Conservation (phyloP, 1,140 invertebrate genomes). For the Tetramorium simillimum region DNA sequence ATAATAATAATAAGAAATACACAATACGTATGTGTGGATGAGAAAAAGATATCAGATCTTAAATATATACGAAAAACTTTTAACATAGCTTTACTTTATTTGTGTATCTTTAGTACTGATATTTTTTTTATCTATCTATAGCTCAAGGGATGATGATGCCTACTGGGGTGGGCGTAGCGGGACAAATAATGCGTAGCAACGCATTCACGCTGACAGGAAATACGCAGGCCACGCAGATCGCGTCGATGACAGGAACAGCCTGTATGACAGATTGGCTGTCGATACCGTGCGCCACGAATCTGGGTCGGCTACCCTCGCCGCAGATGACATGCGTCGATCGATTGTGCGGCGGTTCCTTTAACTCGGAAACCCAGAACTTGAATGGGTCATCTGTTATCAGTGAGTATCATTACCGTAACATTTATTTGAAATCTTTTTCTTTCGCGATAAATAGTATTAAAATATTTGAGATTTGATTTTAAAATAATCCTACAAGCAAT, state of each 20-base stretch:
- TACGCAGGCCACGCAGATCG: constrained; percentile 88
- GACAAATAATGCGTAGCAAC: constrained; percentile 80
- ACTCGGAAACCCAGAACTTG: constrained; percentile 87
- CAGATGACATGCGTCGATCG: constrained; percentile 88
- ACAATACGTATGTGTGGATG: too few species aligned
- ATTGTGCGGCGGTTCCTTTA: constrained; percentile 90
- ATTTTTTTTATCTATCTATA: not conserved
- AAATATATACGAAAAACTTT: too few species aligned
- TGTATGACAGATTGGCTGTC: constrained; percentile 92
- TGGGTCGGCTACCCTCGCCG: constrained; percentile 86
- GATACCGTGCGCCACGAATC: constrained; percentile 91
- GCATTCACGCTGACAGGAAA: constrained; percentile 92
- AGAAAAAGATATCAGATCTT: too few species aligned
- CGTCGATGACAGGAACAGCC: constrained; percentile 87
- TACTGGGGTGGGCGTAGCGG: not conserved
- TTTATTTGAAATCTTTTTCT: too few species aligned
- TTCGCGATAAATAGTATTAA: too few species aligned
- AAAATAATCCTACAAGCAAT: too few species aligned
- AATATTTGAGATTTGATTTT: too few species aligned
- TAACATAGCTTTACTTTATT: not conserved
- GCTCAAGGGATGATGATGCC: constrained; percentile 14
- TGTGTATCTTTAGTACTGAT: not conserved
- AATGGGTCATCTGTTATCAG: constrained; percentile 88
- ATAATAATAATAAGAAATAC: too few species aligned
- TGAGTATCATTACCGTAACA: constrained; percentile 82